Base-by-base conservation (phyloP, 2,888 invertebrate species). In the Coleophora flavipennella region DNA sequence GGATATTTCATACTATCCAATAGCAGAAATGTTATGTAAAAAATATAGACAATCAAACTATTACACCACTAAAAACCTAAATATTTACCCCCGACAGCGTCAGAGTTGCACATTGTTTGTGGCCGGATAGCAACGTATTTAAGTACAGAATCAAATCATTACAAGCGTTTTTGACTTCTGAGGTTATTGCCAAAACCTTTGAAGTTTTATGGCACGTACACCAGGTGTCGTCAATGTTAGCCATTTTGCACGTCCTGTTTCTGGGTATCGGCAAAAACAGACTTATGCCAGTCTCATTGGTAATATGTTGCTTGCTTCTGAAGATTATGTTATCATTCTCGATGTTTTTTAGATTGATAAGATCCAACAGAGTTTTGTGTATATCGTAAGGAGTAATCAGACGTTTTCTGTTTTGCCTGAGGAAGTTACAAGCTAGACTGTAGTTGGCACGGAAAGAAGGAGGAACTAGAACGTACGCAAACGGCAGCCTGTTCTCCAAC, bases 401-500 rank as follows among this genome's bases (percentile, higher is more conserved):
- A 34, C 90, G 87, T 40, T 75, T 73, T 0, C 86, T 67, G 65
- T 95, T 95, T 12, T 59, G 62, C 38, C 75, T 70, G 28, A 95
- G 66, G 67, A 91, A 93, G 0, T 68, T 59, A 44, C 86, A 79
- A 0, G 91, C 89, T 8, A 67, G 44, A 3, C 87, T 83, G 63
- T 90, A 91, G 41, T 74, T 79, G 13, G 73, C 58, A 42, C 74
- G 81, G 69, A 95, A 92, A 87, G 89, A 89, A 8, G 77, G 59
- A 0, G 96, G 96, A 36, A 93, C 74, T 4, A 89, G 67, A 1
- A 92, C 59, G 52, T 89, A 29, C 10, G 10, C 29, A 9, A 29
- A 29, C 29, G 97, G 96, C 39, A 95, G 83, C 33, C 95, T 87
- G 65, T 93, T 95, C 72, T 96, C 96, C 58, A 95, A 85, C 57